Evolutionary conservation across 2,888 invertebrate genomes (phyloP), one percentile per base, ranked within the genome.

Genomic region (Sphaeridia pumilis): DNA sequence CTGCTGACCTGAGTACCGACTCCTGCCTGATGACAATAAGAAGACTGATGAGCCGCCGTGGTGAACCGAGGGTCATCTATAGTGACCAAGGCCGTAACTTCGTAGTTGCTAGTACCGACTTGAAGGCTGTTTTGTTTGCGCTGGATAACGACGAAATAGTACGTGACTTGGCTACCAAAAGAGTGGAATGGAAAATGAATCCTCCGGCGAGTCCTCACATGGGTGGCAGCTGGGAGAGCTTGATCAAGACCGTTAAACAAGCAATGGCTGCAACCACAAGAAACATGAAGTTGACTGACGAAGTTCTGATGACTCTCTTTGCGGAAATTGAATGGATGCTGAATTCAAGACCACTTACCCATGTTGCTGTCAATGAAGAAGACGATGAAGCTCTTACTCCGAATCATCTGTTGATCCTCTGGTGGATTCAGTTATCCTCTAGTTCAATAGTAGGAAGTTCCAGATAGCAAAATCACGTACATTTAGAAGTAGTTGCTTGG

Each of bases 261-360:
- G 47, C 54, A 4, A 24, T 54, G 36, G 31, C 20, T 21, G 25
- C 51, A 12, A 51, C 43, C 12, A 21, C 54, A 2, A 36, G 46
- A 2, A 48, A 51, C 45, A 20, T 35, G 41, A 24, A 12, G 10
- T 54, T 54, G 5, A 51, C 26, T 5, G 48, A 54, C 21, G 57
- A 57, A 22, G 36, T 51, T 1, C 26, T 57, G 1, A 43, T 21
- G 5, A 57, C 57, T 1, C 24, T 57, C 2, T 20, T 57, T 1
- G 38, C 28, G 2, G 57, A 57, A 31, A 54, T 54, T 1, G 51
- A 51, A 22, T 4, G 44, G 5, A 17, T 38, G 3, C 50, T 67
- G 5, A 68, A 67, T 55, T 63, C 63, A 10, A 54, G 65, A 4
- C 67, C 67, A 5, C 38, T 69, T 2, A 56, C 56, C 14, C 58